Percentiles rank a stretch among this genome's conserved stretches.
phyloP scores from a whole-genome alignment of 1,140 invertebrate species.

The Chrysomallon squamiferum region DNA sequence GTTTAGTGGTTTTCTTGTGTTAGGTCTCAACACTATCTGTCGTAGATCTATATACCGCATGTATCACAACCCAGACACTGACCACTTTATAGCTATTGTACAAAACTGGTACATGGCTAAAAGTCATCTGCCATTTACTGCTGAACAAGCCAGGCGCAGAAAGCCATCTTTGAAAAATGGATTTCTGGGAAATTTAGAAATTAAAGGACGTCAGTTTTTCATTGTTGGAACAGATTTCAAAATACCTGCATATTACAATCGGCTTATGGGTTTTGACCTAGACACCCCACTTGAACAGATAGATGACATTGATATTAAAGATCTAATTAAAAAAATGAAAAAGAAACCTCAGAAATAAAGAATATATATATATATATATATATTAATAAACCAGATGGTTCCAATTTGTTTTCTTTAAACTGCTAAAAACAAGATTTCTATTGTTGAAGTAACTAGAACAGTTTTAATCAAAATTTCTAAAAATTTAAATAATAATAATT shows the following conservation, averaged over 20 bases:
- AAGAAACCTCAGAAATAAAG: background rate
- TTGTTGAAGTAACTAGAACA: background rate
- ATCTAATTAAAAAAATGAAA: background rate
- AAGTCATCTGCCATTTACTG: background rate
- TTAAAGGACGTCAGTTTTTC: slow-evolving; percentile 1
- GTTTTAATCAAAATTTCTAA: no score
- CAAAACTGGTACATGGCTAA: slow-evolving; percentile 12
- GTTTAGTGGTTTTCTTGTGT: background rate
- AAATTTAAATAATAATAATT: no score
- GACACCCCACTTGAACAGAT: slow-evolving; percentile 2
- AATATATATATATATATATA: background rate
- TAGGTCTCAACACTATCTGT: slow-evolving; percentile 7
- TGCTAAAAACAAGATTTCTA: background rate
- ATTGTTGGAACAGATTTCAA: slow-evolving; percentile 9
- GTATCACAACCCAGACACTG: slow-evolving; percentile 3
- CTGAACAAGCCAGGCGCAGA: background rate
- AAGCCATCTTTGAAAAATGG: background rate
- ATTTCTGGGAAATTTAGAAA: slow-evolving; percentile 13
- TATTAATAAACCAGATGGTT: background rate
- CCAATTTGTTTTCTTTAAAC: background rate
- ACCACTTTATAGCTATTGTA: slow-evolving; percentile 9
- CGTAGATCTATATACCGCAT: slow-evolving; percentile 9
- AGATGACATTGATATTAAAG: slow-evolving; percentile 12
- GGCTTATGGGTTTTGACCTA: slow-evolving; percentile 10
- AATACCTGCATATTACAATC: slow-evolving; percentile 11